Percentiles rank a stretch among this genome's conserved stretches.
Evolutionary conservation across 2,888 invertebrate species (phyloP).

Genomic region (Limenitis camilla): DNA sequence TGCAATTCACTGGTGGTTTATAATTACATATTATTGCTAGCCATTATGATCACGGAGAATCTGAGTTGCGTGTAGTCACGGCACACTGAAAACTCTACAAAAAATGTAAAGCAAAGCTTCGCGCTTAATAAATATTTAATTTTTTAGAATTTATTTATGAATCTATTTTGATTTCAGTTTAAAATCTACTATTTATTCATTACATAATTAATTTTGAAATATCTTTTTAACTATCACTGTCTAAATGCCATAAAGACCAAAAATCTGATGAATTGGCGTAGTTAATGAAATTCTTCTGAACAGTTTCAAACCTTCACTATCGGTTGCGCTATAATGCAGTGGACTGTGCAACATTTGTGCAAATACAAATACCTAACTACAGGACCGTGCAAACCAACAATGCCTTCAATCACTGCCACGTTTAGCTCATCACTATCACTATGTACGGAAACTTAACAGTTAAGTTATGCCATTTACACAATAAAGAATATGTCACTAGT

Average conservation of each 20-base stretch:
- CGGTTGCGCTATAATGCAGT: constrained; percentile 37
- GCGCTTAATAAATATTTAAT: no score
- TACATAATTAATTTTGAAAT: no score
- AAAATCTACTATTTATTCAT: no score
- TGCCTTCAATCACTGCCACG: constrained; percentile 30
- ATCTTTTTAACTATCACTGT: no score
- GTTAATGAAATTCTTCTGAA: not conserved
- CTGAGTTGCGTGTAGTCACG: constrained; percentile 45
- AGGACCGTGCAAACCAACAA: constrained; percentile 40
- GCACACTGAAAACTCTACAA: constrained; percentile 32
- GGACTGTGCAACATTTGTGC: constrained; percentile 46
- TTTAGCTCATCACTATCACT: constrained; percentile 15
- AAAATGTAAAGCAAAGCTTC: constrained; percentile 15
- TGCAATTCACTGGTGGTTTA: constrained; percentile 16
- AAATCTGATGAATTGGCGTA: not conserved
- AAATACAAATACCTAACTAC: constrained; percentile 43
- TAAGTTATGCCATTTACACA: constrained; percentile 7
- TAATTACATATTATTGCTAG: constrained; percentile 30
- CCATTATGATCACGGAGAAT: constrained; percentile 33
- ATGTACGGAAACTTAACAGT: constrained; percentile 9
- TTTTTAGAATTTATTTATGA: constrained; percentile 2
- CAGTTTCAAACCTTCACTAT: constrained; percentile 26
- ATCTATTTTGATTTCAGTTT: no score
- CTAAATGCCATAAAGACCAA: no score
- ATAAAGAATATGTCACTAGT: constrained; percentile 4